A percentile compares a stretch with the other conserved stretches of the same genome.
These are phyloP conservation scores for Cephalotes varians DNA, from an alignment of 2,888 invertebrate species.

Conservation along the genomic window DNA sequence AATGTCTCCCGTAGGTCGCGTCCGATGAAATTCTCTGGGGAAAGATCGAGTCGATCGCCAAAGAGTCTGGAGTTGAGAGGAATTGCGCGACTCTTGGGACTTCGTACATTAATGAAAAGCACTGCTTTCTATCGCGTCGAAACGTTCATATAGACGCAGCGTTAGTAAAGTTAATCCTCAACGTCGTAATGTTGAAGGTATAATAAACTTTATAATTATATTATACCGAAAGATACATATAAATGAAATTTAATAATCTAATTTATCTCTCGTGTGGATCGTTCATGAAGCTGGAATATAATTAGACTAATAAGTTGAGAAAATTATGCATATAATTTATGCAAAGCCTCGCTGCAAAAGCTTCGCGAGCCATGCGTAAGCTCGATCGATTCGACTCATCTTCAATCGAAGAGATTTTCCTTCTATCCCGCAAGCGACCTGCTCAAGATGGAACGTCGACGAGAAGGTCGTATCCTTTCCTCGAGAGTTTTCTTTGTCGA, in stretches of 20 bases:
- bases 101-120: slow-evolving; percentile 20
- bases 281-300: background rate
- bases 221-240: background rate
- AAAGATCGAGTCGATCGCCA: slow-evolving; percentile 7
- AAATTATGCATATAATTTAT: slow-evolving; percentile 8
- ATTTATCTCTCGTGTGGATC: background rate
- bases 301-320: slow-evolving; percentile 4
- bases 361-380: background rate
- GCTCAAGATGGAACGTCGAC: slow-evolving; percentile 33
- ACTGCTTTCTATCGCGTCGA: background rate
- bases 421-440: slow-evolving; percentile 6
- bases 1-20: slow-evolving; percentile 6
- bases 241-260: background rate
- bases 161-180: background rate
- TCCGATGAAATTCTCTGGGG: slow-evolving; percentile 26
- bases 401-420: slow-evolving; percentile 26
- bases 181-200: background rate
- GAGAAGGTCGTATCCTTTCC: slow-evolving; percentile 34
- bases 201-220: background rate
- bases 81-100: background rate
- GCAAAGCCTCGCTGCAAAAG: background rate
- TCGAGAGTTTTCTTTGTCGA: slow-evolving; percentile 43
- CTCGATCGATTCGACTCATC: slow-evolving; percentile 1
- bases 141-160: background rate
- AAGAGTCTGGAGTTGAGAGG: background rate